Evolutionary conservation across 2,888 invertebrate species (phyloP).

Genomic region (Trichopoda pennipes): DNA sequence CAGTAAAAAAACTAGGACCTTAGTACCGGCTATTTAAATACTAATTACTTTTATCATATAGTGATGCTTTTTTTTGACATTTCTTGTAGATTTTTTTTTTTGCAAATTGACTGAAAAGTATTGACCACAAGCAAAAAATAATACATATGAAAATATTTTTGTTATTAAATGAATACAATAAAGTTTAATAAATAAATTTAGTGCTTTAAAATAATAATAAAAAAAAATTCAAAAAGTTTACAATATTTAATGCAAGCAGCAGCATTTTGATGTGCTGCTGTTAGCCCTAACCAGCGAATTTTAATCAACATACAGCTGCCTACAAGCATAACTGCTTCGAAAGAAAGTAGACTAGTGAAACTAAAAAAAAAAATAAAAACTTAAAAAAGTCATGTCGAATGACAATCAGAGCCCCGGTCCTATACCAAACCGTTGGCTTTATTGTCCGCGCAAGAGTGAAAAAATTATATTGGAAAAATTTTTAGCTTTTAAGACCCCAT

Average conservation of each 20-base stretch:
- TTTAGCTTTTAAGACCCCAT: constrained; percentile 88
- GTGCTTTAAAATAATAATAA: constrained; percentile 17
- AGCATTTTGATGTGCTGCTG: background rate
- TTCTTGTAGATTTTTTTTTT: constrained; percentile 35
- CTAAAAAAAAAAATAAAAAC: background rate
- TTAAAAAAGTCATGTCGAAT: constrained; percentile 63
- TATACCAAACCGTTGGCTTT: constrained; percentile 93
- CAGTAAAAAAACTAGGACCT: background rate
- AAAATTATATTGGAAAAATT: constrained; percentile 90
- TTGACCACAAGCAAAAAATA: background rate
- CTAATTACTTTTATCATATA: constrained; percentile 1
- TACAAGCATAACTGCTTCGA: background rate
- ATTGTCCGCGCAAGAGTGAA: constrained; percentile 91
- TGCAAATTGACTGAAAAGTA: constrained; percentile 9
- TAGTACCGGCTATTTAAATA: background rate
- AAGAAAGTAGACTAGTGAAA: background rate
- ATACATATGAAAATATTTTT: constrained; percentile 4
- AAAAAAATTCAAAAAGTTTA: background rate
- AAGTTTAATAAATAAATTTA: background rate
- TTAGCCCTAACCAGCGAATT: background rate
- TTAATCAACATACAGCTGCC: constrained; percentile 1
- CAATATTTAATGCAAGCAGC: background rate
- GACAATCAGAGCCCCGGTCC: constrained; percentile 82
- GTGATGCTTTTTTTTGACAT: constrained; percentile 23
- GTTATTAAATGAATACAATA: background rate